Evolutionary conservation across 92 coral and sea anemone genomes (phyloP), one percentile per base, ranked within the genome.

Genomic region (Bergia sp.): DNA sequence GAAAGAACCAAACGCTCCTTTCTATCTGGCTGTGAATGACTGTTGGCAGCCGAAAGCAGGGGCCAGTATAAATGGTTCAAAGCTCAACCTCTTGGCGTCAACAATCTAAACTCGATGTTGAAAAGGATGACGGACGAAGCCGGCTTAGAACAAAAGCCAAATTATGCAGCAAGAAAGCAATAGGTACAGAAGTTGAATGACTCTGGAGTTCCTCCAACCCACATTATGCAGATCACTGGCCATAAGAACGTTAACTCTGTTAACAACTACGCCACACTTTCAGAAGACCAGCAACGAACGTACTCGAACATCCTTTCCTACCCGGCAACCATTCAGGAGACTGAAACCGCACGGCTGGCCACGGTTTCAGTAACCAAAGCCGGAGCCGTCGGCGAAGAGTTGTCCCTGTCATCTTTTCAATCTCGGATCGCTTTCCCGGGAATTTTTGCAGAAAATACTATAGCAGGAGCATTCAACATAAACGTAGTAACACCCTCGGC

Each of bases 171-270:
- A 12, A 86, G 84, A 66, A 86, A 86, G 37, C 84, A 73, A 21
- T 74, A 73, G 53, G 77, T 39, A 15, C 76, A 83, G 50, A 83
- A 58, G 77, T 23, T 72, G 42, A 53, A 53, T 39, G 76, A 86
- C 21, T 36, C 40, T 38, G 67, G 66, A 47, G 42, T 86, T 64
- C 89, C 84, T 3, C 84, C 89, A 23, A 86, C 73, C 13, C 38
- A 77, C 23, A 77, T 77, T 61, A 55, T 74, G n/a, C 89, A 86
- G 65, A 37, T 86, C 21, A 86, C 89, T 74, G 79, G 89, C 37
- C 89, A 86, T 49, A 87, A 77, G 49, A 87, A 87, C 77, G 41
- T 87, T 29, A 58, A 77, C 55, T 87, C 85, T 29, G 80, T 87
- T n/a, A 87, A 29, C 29, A 29, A 29, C 29, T 29, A 29, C 29